These are phyloP conservation scores for Oceanodroma leucorhoa DNA, from an alignment of 2,797 vertebrate species.

Conservation along the genomic window DNA sequence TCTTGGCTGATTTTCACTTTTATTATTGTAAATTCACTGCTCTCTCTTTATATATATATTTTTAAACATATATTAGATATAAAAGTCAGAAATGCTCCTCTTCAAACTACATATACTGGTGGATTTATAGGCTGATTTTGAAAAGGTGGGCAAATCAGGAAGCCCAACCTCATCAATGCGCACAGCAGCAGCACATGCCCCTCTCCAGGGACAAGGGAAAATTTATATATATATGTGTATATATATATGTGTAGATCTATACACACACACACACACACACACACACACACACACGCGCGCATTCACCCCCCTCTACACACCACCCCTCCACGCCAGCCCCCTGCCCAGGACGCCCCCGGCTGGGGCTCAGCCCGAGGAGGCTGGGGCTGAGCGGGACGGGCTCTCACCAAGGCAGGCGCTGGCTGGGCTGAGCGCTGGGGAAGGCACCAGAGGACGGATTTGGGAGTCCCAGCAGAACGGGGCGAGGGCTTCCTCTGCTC, in stretches of 20 bases:
- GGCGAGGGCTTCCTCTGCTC: fast-evolving
- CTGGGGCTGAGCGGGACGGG: fast-evolving
- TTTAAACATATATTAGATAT: conserved; percentile 51
- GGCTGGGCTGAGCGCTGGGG: fast-evolving
- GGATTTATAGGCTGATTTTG: not conserved
- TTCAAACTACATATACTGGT: not conserved
- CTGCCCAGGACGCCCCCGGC: not conserved
- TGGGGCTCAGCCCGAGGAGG: not conserved
- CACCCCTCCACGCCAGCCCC: not conserved
- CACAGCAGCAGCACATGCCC: conserved; percentile 26
- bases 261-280: not conserved
- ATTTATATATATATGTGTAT: fast-evolving
- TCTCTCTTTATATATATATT: not conserved
- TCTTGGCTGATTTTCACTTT: not conserved
- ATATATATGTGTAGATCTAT: not conserved
- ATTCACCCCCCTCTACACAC: fast-evolving
- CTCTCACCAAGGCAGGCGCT: fast-evolving
- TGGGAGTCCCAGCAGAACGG: not conserved
- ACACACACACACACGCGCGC: not conserved
- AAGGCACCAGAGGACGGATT: not conserved
- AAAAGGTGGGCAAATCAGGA: not conserved
- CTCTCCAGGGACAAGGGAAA: not conserved
- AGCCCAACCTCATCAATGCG: not conserved
- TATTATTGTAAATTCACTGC: conserved; percentile 43
- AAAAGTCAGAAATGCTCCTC: conserved; percentile 48